These are phyloP conservation scores for Glaucomys volans DNA, from an alignment of 2,113 vertebrate species.

Conservation along the genomic window DNA sequence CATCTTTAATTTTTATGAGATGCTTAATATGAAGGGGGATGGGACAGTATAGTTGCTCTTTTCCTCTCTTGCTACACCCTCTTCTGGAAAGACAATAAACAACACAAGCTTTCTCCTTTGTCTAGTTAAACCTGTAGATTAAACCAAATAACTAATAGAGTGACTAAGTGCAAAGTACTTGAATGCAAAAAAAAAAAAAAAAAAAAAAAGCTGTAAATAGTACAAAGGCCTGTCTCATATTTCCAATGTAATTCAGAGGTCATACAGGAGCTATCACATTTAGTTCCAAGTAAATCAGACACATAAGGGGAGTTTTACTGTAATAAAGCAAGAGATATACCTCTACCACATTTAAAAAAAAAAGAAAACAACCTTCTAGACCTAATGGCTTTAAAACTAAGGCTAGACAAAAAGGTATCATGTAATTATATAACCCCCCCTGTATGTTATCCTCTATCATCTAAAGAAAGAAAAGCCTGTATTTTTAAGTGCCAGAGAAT, in stretches of 20 bases:
- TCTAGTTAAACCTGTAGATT: constrained; percentile 62
- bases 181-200: constrained; percentile 71
- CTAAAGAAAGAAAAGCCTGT: not conserved
- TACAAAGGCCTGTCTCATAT: not conserved
- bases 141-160: constrained; percentile 45
- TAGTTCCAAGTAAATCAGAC: constrained; percentile 43
- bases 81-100: constrained; percentile 62
- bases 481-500: not conserved
- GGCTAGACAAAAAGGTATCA: constrained; percentile 16
- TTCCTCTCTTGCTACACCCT: not conserved
- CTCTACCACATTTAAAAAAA: constrained; percentile 1
- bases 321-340: constrained; percentile 63
- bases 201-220: constrained; percentile 69
- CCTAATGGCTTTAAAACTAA: constrained; percentile 51
- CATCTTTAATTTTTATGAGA: constrained; percentile 78
- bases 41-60: constrained; percentile 12
- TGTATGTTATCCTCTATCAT: not conserved
- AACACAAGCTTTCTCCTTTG: not conserved
- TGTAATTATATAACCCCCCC: not conserved
- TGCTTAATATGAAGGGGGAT: not conserved
- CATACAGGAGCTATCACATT: not conserved
- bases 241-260: constrained; percentile 46
- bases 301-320: constrained; percentile 59
- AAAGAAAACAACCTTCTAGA: constrained; percentile 55
- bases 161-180: constrained; percentile 60